Evolutionary conservation across 2,797 vertebrate genomes (phyloP).

Genomic region (Orestias chungarensis): DNA sequence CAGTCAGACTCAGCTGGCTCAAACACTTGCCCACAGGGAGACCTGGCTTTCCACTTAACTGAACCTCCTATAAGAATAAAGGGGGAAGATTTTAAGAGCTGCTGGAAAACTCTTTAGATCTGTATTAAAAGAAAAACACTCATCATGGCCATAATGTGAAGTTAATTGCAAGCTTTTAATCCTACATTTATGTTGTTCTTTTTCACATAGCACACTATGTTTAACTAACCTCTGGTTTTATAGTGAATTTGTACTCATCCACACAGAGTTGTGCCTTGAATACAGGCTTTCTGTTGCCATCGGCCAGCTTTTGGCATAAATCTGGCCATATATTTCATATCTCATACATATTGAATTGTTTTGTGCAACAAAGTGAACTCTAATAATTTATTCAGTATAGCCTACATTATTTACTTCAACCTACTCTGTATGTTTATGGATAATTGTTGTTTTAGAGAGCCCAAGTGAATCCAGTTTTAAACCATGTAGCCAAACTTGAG

Average conservation of each 20-base stretch:
- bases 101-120: neutral
- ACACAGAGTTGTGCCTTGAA: no score
- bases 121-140: neutral
- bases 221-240: neutral
- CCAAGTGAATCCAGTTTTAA: neutral
- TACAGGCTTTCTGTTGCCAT: no score
- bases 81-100: neutral
- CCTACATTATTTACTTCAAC: neutral
- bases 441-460: neutral
- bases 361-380: neutral
- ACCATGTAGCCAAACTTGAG: neutral
- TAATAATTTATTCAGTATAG: neutral
- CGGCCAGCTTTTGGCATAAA: no score
- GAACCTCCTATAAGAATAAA: constrained; percentile 80
- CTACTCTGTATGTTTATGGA: neutral
- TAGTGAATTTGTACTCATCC: neutral
- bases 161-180: neutral
- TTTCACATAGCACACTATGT: neutral
- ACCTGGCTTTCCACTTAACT: constrained; percentile 81
- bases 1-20: constrained; percentile 82
- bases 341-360: no score
- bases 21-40: constrained; percentile 80
- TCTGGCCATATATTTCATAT: no score
- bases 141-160: neutral
- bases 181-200: neutral